These are phyloP conservation scores for Ailurus styani DNA, from an alignment of 2,113 vertebrate species.

Conservation along the genomic window DNA sequence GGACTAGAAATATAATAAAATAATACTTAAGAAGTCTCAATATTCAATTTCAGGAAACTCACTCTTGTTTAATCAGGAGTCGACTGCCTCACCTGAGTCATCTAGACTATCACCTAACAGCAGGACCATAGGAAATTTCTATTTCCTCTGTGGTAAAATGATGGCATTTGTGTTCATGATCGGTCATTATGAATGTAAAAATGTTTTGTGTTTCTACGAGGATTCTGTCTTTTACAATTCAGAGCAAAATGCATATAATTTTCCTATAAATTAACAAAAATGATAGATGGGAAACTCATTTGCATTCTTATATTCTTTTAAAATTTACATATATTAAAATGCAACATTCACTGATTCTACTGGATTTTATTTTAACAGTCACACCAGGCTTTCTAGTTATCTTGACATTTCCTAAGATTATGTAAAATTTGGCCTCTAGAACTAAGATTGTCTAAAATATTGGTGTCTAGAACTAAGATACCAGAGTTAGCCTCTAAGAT, in stretches of 20 bases:
- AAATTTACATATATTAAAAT: background rate
- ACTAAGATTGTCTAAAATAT: too few relatives aligned
- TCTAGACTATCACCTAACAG: background rate
- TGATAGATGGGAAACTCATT: background rate
- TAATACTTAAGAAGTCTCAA: background rate
- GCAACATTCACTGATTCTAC: background rate
- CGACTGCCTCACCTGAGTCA: background rate
- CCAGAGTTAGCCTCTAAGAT: too few relatives aligned
- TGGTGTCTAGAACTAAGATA: too few relatives aligned
- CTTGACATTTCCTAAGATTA: background rate
- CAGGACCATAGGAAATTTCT: background rate
- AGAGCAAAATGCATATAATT: background rate
- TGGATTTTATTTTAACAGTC: background rate
- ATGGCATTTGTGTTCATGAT: background rate
- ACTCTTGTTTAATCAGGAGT: background rate
- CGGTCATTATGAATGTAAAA: background rate
- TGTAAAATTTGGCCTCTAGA: too few relatives aligned
- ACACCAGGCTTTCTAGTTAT: background rate
- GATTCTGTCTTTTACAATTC: background rate
- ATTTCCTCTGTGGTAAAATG: background rate
- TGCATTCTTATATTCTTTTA: background rate
- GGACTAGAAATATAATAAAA: background rate
- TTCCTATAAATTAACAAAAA: background rate
- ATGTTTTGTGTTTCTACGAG: background rate
- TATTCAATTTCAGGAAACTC: background rate